Base-by-base conservation (phyloP, 2,113 vertebrate species). In the Aleadryas rufinucha region DNA sequence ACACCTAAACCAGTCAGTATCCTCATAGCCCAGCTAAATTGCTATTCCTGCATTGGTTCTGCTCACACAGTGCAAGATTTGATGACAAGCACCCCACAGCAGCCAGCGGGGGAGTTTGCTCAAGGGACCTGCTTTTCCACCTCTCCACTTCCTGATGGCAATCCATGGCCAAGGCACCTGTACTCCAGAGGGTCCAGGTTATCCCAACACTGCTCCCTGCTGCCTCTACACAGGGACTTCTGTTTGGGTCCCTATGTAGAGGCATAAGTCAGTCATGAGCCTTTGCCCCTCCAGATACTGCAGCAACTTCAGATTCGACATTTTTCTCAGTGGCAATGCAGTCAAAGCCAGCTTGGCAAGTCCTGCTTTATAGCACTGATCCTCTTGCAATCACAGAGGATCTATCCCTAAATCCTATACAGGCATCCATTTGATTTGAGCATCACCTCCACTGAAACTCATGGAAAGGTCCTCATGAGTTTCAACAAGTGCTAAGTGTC, bases 191-290 rank as follows among this genome's bases (percentile, higher is more conserved):
- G 13, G 14, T 16, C 30, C 19, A 66, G 52, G 30, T 60, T 52
- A 23, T 5, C 28, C 42, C 14, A 44, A 10, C 76, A 23, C 28
- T 68, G 21, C 64, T 78, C 30, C 60, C 52, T 50, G 23, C 71
- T 70, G 61, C 41, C 17, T 17, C 30, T 16, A 0, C 16, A 60
- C 18, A 68, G 45, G 50, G 26, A 45, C 10, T 35, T 18, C 53
- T 23, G 5, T 6, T 17, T 64, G 41, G 50, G 17, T 21, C 9
- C 0, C 21, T 17, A n/a, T n/a, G n/a, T n/a, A n/a, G n/a, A n/a
- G n/a, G 12, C 30, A 5, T 2, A 6, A 33, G 7, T 11, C 70
- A 27, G 22, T 16, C 44, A 2, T 1, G 1, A 89, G 41, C 6
- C 47, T 74, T 39, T 52, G 23, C 10, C 50, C 65, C 20, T 45